Conservation (phyloP, 2,113 vertebrate genomes). For the Gila orcuttii region DNA sequence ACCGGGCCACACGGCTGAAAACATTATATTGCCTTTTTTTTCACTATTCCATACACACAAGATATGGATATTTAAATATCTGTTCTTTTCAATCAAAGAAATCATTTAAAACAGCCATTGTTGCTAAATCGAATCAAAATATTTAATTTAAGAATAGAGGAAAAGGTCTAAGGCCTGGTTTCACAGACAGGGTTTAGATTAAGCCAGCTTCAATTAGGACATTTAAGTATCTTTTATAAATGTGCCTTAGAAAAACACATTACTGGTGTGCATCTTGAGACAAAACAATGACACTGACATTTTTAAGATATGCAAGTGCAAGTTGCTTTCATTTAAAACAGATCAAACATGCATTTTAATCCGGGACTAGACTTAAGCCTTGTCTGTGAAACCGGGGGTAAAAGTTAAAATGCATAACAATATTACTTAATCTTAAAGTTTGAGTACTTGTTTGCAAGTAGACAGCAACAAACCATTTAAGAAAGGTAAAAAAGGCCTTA, state of each 20-base stretch:
- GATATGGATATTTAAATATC: not conserved
- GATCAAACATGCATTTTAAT: too few species aligned
- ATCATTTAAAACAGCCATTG: not conserved
- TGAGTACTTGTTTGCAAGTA: not conserved
- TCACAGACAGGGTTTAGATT: too few species aligned
- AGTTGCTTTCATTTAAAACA: too few species aligned
- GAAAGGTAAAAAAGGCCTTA: not conserved
- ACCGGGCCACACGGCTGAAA: not conserved
- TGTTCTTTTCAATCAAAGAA: not conserved
- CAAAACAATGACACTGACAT: too few species aligned
- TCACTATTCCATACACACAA: not conserved
- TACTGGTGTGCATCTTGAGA: too few species aligned
- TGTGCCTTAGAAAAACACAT: too few species aligned
- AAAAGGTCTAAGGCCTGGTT: not conserved
- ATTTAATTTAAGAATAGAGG: not conserved
- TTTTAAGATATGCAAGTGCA: too few species aligned
- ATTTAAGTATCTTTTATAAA: too few species aligned
- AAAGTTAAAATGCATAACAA: not conserved
- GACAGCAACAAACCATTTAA: not conserved
- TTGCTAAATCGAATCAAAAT: not conserved
- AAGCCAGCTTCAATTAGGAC: too few species aligned
- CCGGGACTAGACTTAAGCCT: too few species aligned
- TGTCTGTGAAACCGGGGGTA: too few species aligned
- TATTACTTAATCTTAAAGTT: not conserved
- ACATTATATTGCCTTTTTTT: not conserved